Percentiles rank a stretch among this genome's conserved stretches.
phyloP scores from a whole-genome alignment of 2,113 vertebrate genomes.

The Alligator mississippiensis region DNA sequence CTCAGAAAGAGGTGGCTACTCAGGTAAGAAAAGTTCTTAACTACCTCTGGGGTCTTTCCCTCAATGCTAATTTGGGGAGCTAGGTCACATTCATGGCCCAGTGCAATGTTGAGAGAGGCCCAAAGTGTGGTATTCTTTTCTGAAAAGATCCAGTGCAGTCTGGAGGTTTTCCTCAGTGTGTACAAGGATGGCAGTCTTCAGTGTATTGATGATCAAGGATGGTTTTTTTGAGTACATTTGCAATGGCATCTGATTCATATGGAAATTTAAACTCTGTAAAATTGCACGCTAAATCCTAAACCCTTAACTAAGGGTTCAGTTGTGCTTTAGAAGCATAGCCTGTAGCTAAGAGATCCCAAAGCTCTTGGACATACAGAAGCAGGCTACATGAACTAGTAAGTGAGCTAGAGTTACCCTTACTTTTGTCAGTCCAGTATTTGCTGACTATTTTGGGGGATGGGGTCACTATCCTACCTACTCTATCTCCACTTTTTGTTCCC shows the following conservation, averaged over 20 bases:
- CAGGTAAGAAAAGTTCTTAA: too few relatives aligned
- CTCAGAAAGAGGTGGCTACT: too few relatives aligned
- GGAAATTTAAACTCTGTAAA: not conserved
- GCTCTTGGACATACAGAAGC: not conserved
- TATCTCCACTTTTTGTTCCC: accelerated
- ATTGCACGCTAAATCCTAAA: not conserved
- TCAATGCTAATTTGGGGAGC: too few relatives aligned
- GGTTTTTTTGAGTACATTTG: too few relatives aligned
- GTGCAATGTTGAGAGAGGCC: too few relatives aligned
- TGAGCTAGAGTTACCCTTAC: not conserved
- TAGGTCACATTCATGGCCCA: too few relatives aligned
- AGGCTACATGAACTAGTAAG: not conserved
- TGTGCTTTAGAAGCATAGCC: not conserved
- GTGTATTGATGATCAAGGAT: too few relatives aligned
- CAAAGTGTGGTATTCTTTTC: too few relatives aligned
- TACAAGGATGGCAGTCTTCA: too few relatives aligned
- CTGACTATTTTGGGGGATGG: not conserved
- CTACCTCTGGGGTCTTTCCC: too few relatives aligned
- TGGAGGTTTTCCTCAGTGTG: too few relatives aligned
- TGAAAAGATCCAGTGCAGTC: too few relatives aligned
- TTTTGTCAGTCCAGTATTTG: not conserved
- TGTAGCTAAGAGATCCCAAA: not conserved
- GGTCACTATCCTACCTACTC: not conserved
- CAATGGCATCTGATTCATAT: not conserved
- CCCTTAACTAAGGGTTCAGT: not conserved